Conservation (phyloP, 2,113 vertebrate species). For the Cyphomyrus plagiostoma region DNA sequence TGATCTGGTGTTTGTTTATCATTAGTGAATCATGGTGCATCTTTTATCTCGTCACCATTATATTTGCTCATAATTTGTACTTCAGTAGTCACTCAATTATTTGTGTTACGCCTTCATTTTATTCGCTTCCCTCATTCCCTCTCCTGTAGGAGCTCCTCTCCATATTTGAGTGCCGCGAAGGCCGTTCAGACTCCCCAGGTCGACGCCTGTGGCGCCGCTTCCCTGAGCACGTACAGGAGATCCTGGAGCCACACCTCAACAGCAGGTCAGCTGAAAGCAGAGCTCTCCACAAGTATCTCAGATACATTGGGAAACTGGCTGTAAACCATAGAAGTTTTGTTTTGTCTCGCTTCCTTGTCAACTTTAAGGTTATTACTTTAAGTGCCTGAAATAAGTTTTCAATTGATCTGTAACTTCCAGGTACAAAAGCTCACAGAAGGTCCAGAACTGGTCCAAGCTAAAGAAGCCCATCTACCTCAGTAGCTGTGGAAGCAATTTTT, state of each 20-base stretch:
- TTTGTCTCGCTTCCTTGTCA: neutral
- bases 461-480: slow-evolving; percentile 94
- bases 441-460: slow-evolving; percentile 84
- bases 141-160: slow-evolving; percentile 77
- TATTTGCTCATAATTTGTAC: neutral
- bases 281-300: neutral
- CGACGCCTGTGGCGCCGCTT: slow-evolving; percentile 88
- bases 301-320: neutral
- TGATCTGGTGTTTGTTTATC: neutral
- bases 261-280: slow-evolving; percentile 67
- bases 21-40: neutral
- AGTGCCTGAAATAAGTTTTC: neutral
- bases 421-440: slow-evolving; percentile 94
- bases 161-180: slow-evolving; percentile 84
- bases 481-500: slow-evolving; percentile 83
- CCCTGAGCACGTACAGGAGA: slow-evolving; percentile 93
- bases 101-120: neutral
- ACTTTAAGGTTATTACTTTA: neutral
- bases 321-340: neutral
- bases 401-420: slow-evolving; percentile 53
- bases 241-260: slow-evolving; percentile 91
- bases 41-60: neutral
- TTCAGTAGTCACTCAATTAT: neutral
- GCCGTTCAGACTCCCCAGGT: slow-evolving; percentile 69
- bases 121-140: neutral